Percentiles rank a stretch among this genome's conserved stretches.
These are phyloP conservation scores for Hyppa rectilinea DNA, from an alignment of 2,888 invertebrate species.

Conservation along the genomic window DNA sequence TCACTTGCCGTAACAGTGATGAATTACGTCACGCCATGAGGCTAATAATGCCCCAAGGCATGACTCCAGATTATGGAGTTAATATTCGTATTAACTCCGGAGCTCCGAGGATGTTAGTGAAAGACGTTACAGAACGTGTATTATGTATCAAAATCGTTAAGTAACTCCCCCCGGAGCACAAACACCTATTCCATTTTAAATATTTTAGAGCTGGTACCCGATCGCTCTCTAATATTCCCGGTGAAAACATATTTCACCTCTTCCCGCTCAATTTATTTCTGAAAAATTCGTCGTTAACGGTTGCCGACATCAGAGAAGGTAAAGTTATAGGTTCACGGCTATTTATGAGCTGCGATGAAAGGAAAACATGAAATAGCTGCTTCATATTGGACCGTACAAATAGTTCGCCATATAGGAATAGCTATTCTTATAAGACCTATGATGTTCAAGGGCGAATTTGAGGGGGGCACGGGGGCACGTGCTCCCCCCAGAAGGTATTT, in stretches of 20 bases:
- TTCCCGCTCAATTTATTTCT: slow-evolving; percentile 58
- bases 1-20: slow-evolving; percentile 51
- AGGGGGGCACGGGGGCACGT: too few relatives aligned
- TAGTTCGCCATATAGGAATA: neutral
- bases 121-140: slow-evolving; percentile 49
- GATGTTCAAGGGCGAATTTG: too few relatives aligned
- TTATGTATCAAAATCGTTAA: slow-evolving; percentile 61
- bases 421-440: neutral
- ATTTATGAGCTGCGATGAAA: slow-evolving; percentile 30
- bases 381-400: slow-evolving; percentile 29
- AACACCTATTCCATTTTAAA: slow-evolving; percentile 50
- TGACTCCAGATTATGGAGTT: slow-evolving; percentile 61
- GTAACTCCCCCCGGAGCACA: slow-evolving; percentile 39
- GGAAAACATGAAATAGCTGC: slow-evolving; percentile 14
- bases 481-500: too few relatives aligned
- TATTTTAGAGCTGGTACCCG: slow-evolving; percentile 53
- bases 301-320: slow-evolving; percentile 37
- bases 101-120: slow-evolving; percentile 56
- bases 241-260: slow-evolving; percentile 59
- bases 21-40: slow-evolving; percentile 59
- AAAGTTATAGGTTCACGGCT: slow-evolving; percentile 24
- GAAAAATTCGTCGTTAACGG: slow-evolving; percentile 56
- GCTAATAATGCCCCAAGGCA: slow-evolving; percentile 57
- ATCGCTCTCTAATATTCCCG: slow-evolving; percentile 59
- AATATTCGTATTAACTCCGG: slow-evolving; percentile 62